phyloP scores from a whole-genome alignment of 2,113 vertebrate species.

The Macquaria australasica region DNA sequence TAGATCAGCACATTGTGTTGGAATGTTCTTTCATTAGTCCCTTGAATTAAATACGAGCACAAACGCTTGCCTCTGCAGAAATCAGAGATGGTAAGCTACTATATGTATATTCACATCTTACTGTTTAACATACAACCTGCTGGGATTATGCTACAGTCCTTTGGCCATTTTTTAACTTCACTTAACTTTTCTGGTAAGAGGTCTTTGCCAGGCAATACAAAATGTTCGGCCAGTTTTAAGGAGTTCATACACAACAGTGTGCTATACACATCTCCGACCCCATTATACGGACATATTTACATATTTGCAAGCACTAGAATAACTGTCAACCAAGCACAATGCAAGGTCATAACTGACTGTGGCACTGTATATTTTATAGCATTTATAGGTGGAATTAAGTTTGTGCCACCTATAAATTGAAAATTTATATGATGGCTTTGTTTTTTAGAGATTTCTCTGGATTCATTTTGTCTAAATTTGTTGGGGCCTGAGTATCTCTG shows the following conservation, averaged over 20 bases:
- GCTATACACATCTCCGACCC: background rate
- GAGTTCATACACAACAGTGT: background rate
- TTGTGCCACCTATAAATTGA: background rate
- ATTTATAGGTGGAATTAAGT: background rate
- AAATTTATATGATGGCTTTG: background rate
- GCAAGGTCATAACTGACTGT: background rate
- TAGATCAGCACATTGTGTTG: conserved; percentile 11
- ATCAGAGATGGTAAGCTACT: background rate
- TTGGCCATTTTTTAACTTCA: background rate
- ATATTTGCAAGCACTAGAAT: background rate
- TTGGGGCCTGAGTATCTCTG: background rate
- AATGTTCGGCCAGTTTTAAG: background rate
- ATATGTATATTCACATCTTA: background rate
- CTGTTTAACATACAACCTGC: background rate
- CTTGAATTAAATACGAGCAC: background rate
- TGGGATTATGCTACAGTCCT: background rate
- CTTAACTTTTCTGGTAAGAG: background rate
- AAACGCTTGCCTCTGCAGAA: conserved; percentile 12
- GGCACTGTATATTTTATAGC: background rate
- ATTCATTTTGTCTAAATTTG: background rate
- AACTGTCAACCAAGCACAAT: background rate
- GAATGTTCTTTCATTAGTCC: conserved; percentile 9
- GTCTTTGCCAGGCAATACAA: background rate
- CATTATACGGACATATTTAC: background rate
- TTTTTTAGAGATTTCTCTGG: background rate